phyloP scores from a whole-genome alignment of 2,113 vertebrate species.

The Dinomys branickii region DNA sequence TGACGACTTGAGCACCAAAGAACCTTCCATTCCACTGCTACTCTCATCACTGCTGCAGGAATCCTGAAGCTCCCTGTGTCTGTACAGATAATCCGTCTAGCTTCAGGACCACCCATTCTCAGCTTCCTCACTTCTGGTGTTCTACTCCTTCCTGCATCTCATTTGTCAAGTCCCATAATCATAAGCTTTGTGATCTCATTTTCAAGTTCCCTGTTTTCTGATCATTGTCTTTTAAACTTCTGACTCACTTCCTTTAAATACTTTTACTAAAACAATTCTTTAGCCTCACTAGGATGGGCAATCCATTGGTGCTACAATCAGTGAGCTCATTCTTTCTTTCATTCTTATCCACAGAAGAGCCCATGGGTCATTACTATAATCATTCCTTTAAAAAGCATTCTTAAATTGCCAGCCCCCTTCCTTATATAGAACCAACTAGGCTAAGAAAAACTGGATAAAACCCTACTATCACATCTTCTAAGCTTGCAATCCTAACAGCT shows the following conservation, averaged over 20 bases:
- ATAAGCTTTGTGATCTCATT: not conserved
- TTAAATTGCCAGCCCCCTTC: not conserved
- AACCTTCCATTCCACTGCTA: not conserved
- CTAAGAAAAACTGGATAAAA: not conserved
- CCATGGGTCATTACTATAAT: not conserved
- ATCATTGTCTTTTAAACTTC: not conserved
- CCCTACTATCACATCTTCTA: not conserved
- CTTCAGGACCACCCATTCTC: not conserved
- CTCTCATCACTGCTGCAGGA: not conserved
- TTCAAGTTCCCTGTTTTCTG: not conserved
- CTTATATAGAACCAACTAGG: not conserved
- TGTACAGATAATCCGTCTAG: not conserved
- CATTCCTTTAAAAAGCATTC: not conserved
- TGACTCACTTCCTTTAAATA: constrained; percentile 12
- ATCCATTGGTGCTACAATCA: not conserved
- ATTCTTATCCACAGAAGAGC: not conserved
- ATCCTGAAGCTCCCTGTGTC: not conserved
- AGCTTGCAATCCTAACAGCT: not conserved
- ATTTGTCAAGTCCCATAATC: not conserved
- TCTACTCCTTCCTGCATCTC: not conserved
- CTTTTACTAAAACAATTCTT: not conserved
- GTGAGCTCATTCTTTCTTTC: not conserved
- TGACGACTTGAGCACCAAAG: not conserved
- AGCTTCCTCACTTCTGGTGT: not conserved
- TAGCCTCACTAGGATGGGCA: not conserved